Evolutionary conservation across 2,797 vertebrate species (phyloP), one percentile per base, ranked within the genome.

Genomic region (Lagorchestes hirsutus): DNA sequence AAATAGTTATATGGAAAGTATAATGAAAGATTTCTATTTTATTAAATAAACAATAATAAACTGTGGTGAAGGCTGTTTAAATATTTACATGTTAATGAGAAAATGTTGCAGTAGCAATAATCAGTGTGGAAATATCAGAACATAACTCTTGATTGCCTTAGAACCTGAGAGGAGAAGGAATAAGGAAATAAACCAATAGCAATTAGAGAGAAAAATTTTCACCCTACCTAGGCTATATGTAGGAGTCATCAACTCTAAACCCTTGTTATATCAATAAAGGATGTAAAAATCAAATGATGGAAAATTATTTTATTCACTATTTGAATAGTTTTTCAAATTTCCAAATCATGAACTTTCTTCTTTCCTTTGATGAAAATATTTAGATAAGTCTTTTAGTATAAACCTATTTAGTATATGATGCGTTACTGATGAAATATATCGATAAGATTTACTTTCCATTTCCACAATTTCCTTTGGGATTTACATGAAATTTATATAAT

Each of bases 401-500:
- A 97, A 96, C 46, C 93, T 54, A 90, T 16, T 98, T 96, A 34
- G 92, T 57, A 97, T 95, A 6, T 62, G 97, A 95, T 62, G 4
- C 54, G 94, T 92, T 96, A 57, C 29, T 98, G 95, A 94, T 90
- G 95, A 34, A 92, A 97, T 97, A 91, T 5, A 91, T 5, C 97
- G 96, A 95, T 95, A 34, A 96, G 59, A 67, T 97, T 97, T 98
- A 97, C 93, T 59, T 98, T 97, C 91, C 54, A 94, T 97, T 98
- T 98, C 93, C 94, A 97, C 96, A 93, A 56, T 59, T 98, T 96
- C 95, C 27, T 91, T 3, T 90, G 0, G 0, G 92, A 98, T 98
- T 97, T 91, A 31, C 92, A 97, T 97, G 93, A 91, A 96, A 98
- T 98, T 98, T 98, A 91, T 95, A 97, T 98, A 98, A 98, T 97